Evolutionary conservation across 2,797 vertebrate species (phyloP).

Genomic region (Bradypodion pumilum): DNA sequence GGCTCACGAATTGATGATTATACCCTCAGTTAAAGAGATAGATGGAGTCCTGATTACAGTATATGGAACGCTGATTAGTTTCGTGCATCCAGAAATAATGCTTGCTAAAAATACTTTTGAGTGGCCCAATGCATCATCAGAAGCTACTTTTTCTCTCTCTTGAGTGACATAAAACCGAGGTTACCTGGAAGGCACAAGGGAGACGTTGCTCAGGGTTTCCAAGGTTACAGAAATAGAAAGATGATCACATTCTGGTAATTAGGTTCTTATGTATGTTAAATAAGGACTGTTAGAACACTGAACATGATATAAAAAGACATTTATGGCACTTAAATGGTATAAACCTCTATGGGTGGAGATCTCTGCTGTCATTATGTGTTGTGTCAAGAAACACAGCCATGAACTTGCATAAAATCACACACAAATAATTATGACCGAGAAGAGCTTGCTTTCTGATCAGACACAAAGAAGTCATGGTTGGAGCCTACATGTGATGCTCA

Average conservation of each 20-base stretch:
- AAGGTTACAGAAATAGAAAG: slow-evolving; percentile 6
- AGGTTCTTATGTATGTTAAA: slow-evolving; percentile 1
- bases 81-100: slow-evolving; percentile 41
- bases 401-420: neutral
- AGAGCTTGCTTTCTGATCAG: neutral
- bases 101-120: slow-evolving; percentile 49
- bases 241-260: neutral
- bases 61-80: slow-evolving; percentile 48
- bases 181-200: neutral
- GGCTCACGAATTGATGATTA: slow-evolving; percentile 54
- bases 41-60: slow-evolving; percentile 57
- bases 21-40: slow-evolving; percentile 43
- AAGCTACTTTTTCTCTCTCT: neutral
- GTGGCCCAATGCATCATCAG: slow-evolving; percentile 14
- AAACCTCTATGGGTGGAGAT: neutral
- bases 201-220: neutral
- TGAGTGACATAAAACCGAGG: neutral
- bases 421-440: neutral
- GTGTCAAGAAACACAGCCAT: neutral
- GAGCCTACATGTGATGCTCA: neutral
- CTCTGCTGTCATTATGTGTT: neutral
- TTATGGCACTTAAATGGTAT: neutral
- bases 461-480: neutral
- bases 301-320: neutral
- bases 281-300: neutral